phyloP scores from a whole-genome alignment of 2,888 invertebrate genomes.

The Adineta ricciae region DNA sequence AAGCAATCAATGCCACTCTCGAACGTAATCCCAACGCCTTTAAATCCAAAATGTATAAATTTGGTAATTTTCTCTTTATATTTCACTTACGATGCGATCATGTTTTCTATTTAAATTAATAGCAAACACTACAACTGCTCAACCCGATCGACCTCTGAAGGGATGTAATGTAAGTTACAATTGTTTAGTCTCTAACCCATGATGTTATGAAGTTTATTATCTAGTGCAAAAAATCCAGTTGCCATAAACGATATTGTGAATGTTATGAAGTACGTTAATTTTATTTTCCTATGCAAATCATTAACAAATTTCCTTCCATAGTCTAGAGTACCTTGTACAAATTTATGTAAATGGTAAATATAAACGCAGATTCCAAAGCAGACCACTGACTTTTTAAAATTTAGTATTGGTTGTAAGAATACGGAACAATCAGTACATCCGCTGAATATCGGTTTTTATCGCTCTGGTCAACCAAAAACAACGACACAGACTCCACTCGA shows the following conservation, averaged over 20 bases:
- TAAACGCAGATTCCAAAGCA: neutral
- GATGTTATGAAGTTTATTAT: neutral
- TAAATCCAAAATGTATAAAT: conserved; percentile 81
- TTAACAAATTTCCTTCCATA: neutral
- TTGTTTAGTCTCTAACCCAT: neutral
- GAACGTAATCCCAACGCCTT: conserved; percentile 96
- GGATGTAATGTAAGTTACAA: neutral
- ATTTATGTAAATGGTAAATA: conserved; percentile 25
- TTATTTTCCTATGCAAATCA: neutral
- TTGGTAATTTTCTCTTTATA: neutral
- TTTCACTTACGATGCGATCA: neutral
- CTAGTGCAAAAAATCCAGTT: conserved; percentile 32
- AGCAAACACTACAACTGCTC: neutral
- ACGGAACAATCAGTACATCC: conserved; percentile 28
- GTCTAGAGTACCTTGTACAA: conserved; percentile 28
- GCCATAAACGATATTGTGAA: conserved; percentile 33
- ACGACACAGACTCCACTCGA: neutral
- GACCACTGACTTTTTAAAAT: neutral
- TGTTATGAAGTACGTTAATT: conserved; percentile 24
- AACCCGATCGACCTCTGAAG: neutral
- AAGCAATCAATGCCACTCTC: conserved; percentile 82
- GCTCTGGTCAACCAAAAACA: neutral
- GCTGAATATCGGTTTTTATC: neutral
- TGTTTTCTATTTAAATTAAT: neutral
- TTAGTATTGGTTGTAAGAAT: conserved; percentile 32